Evolutionary conservation across 2,797 vertebrate genomes (phyloP), one percentile per base, ranked within the genome.

Genomic region (Coilia nasus): DNA sequence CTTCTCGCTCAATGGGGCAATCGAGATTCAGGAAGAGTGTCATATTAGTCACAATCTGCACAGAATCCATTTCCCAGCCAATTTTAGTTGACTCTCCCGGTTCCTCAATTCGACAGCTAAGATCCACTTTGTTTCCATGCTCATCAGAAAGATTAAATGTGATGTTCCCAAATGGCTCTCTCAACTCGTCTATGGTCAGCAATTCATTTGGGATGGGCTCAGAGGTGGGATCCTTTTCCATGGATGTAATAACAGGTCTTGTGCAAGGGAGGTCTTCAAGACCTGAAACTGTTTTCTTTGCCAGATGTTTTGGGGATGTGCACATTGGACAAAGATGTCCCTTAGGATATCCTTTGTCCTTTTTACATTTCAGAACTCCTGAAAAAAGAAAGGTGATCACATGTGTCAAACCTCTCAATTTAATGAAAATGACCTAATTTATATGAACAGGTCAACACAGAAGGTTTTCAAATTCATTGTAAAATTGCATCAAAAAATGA

Each of bases 351-450:
- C 92, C 86, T 88, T 94, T 96, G 91, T 97, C 96, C 81, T 96
- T 96, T 89, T 96, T 97, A 85, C 98, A 99, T 91, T 98, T 99
- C 87, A 98, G 91, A 84, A 98, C 84, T 28, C 96, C 98, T 99
- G 86, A 83, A 83, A 89, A 80, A 47, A 6, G 85, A 87, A 81
- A 89, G 60, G 60, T 87, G 11, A 83, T 11, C 89, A 62, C 89
- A n/a, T 89, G 14, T 86, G 25, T 41, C 19, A 44, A 21, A 41
- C 6, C 21, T 75, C 31, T 25, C 9, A 10, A 25, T 6, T 64
- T 12, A 0, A 14, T 67, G 62, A 2, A 67, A 25, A 54, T 14
- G 50, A 3, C 9, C 50, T 14, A 2, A 41, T 41, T 41, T 41
- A 41, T 5, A 41, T 2, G 35, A 54, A 10, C 50, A 54, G 7